Base-by-base conservation (phyloP, 2,113 vertebrate genomes). In the Chinchilla lanigera region DNA sequence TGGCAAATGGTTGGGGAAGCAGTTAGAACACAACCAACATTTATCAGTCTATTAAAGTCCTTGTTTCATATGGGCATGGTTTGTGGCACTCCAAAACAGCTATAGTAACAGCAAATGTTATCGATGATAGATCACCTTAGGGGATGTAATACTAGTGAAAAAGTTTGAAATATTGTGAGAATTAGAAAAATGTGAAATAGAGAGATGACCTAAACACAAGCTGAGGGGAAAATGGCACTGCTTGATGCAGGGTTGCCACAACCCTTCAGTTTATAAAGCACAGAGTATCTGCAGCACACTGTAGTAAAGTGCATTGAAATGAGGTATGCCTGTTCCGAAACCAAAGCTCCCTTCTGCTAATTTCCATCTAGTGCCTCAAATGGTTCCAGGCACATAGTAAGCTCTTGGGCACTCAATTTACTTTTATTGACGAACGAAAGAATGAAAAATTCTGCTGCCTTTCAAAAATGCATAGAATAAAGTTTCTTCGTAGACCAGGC, bases 321-420 rank as follows among this genome's bases (percentile, higher is more conserved):
- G 93, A 94, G 80, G 87, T 94, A 84, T 41, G 56, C 65, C 47
- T 56, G n/a, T 71, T 1, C 20, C 20, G 28, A 94, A 95, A 78
- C 24, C 86, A 24, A 30, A 93, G n/a, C 13, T 73, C 24, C 16
- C 52, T 61, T 47, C 50, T 24, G 52, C 3, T 28, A 38, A 24
- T 41, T 87, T 90, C 35, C 33, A 94, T 20, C 80, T 47, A 78
- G 71, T n/a, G 93, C 67, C 92, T 86, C 58, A 47, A 61, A 50
- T 3, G 88, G 33, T 38, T 33, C 63, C 38, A 63, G 80, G 84
- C 60, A 95, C 56, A 54, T 11, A 67, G 22, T 16, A 56, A 28
- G 24, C 30, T 92, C 71, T 87, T 11, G 78, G 38, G 50, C 56
- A 96, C 35, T 78, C 44, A 14, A 28, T 90, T 35, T 58, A 14